phyloP scores from a whole-genome alignment of 2,113 vertebrate species.

The Gambusia holbrooki region DNA sequence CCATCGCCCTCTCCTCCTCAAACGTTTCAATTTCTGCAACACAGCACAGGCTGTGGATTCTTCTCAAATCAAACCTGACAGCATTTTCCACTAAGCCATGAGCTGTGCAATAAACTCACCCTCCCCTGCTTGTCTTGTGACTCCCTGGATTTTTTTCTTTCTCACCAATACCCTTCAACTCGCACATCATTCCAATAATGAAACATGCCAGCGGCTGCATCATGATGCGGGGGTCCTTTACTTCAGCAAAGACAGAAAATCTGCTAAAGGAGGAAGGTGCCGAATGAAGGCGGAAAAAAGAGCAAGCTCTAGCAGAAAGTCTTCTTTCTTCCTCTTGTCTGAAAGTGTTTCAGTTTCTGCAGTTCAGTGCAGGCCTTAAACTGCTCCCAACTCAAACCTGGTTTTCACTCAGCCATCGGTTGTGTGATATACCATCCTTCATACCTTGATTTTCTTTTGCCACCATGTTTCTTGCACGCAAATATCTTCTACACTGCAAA shows the following conservation, averaged over 20 bases:
- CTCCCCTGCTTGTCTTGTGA: constrained; percentile 54
- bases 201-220: neutral
- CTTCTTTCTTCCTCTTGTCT: too few relatives aligned
- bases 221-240: neutral
- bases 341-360: too few relatives aligned
- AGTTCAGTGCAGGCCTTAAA: too few relatives aligned
- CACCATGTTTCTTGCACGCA: neutral
- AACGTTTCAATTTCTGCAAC: constrained; percentile 71
- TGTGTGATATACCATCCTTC: neutral
- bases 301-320: neutral
- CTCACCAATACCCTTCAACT: neutral
- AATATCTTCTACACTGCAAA: too few relatives aligned
- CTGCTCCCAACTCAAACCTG: neutral
- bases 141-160: constrained; percentile 74
- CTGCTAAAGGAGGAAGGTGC: neutral
- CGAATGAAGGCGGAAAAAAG: neutral
- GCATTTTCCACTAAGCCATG: constrained; percentile 60
- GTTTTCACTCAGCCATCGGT: neutral
- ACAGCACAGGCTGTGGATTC: constrained; percentile 64
- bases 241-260: neutral
- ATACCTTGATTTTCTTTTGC: neutral
- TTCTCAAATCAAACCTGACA: constrained; percentile 74
- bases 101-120: constrained; percentile 56
- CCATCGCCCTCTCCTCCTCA: constrained; percentile 61
- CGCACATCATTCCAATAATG: neutral